Conservation (phyloP, 2,797 vertebrate species). For the Urosaurus nigricauda region DNA sequence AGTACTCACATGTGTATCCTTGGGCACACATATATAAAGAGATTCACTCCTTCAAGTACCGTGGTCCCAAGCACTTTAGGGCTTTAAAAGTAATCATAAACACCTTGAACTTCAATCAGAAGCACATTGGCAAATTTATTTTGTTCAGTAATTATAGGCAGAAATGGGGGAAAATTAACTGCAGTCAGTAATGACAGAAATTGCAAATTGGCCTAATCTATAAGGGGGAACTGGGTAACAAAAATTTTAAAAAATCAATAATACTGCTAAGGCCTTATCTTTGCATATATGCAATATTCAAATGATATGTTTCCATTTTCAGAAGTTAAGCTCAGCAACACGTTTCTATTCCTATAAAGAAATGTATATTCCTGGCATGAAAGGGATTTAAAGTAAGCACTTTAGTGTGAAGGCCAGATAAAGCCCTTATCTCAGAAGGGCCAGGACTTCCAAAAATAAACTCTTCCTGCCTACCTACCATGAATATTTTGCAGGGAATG, state of each 20-base stretch:
- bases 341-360: neutral
- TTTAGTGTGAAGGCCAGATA: fast-evolving
- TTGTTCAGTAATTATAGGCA: neutral
- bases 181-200: neutral
- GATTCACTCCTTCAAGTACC: no score
- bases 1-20: no score
- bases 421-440: fast-evolving
- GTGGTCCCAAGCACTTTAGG: no score
- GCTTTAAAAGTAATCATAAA: neutral
- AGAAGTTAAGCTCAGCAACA: neutral
- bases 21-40: no score
- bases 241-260: neutral
- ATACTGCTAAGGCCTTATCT: neutral
- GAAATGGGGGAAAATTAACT: neutral
- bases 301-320: neutral
- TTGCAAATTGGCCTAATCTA: neutral
- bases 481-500: neutral
- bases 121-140: neutral
- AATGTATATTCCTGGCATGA: neutral
- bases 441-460: fast-evolving
- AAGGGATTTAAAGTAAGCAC: constrained; percentile 34
- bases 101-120: neutral
- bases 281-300: neutral
- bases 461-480: fast-evolving
- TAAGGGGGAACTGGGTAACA: neutral